These are phyloP conservation scores for Thermophis baileyi DNA, from an alignment of 2,113 vertebrate genomes.

Conservation along the genomic window DNA sequence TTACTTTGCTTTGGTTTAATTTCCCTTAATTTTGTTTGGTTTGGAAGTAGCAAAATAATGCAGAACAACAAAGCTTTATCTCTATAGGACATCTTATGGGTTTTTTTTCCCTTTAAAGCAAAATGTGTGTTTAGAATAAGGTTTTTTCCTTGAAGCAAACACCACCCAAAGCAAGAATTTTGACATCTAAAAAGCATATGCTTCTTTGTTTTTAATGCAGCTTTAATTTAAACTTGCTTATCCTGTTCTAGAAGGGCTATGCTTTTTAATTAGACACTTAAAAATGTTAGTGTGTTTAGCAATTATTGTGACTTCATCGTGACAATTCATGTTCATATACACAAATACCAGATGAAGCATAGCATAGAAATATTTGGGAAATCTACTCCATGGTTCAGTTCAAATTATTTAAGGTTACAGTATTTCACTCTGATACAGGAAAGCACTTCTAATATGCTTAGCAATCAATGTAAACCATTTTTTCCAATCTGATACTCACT, in stretches of 20 bases:
- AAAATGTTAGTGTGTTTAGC: slow-evolving; percentile 28
- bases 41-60: background rate
- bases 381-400: background rate
- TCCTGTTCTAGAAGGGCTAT: slow-evolving; percentile 60
- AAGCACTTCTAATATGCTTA: background rate
- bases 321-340: slow-evolving; percentile 15
- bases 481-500: background rate
- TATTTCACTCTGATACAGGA: background rate
- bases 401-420: background rate
- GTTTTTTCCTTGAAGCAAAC: slow-evolving; percentile 36
- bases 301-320: slow-evolving; percentile 35
- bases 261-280: slow-evolving; percentile 48
- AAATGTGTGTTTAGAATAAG: slow-evolving; percentile 53
- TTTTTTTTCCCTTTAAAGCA: slow-evolving; percentile 17
- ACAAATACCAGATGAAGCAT: background rate
- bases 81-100: background rate
- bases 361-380: background rate
- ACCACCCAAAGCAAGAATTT: slow-evolving; percentile 45
- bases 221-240: slow-evolving; percentile 57
- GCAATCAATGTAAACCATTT: background rate
- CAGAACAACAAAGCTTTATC: background rate
- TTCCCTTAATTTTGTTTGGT: background rate
- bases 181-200: slow-evolving; percentile 40
- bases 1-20: background rate
- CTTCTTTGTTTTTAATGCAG: slow-evolving; percentile 54